Percentiles rank a stretch among this genome's conserved stretches.
Conservation (phyloP, 2,113 vertebrate species). For the Vulpes ferrilata region DNA sequence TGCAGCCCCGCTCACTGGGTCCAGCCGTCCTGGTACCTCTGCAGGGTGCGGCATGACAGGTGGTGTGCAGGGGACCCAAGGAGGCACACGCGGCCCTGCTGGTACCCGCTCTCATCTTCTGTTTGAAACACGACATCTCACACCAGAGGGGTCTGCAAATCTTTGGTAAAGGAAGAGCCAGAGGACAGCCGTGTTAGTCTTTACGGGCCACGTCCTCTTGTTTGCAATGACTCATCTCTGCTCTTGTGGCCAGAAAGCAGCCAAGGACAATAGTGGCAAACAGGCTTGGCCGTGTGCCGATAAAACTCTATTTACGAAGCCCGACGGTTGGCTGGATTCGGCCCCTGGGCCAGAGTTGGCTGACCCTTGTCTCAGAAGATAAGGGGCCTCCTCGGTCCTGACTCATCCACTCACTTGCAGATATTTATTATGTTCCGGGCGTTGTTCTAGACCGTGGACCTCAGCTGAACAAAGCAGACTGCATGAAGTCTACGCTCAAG, state of each 20-base stretch:
- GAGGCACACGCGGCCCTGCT: not conserved
- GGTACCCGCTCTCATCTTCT: not conserved
- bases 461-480: not conserved
- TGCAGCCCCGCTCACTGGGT: not conserved
- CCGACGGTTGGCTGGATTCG: not conserved
- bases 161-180: not conserved
- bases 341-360: not conserved
- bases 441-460: not conserved
- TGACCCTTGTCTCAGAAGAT: not conserved
- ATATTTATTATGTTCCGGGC: fast-evolving
- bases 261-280: not conserved
- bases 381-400: not conserved
- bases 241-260: not conserved
- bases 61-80: not conserved
- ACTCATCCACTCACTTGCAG: not conserved
- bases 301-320: not conserved
- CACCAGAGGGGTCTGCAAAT: not conserved
- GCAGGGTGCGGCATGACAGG: not conserved
- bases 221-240: not conserved
- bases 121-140: not conserved
- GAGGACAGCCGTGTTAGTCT: fast-evolving
- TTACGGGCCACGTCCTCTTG: not conserved
- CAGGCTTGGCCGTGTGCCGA: not conserved
- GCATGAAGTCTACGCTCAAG: not conserved
- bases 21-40: not conserved